Percentiles rank a stretch among this genome's conserved stretches.
phyloP scores from a whole-genome alignment of 2,888 invertebrate genomes.

The Melitaea athalia region DNA sequence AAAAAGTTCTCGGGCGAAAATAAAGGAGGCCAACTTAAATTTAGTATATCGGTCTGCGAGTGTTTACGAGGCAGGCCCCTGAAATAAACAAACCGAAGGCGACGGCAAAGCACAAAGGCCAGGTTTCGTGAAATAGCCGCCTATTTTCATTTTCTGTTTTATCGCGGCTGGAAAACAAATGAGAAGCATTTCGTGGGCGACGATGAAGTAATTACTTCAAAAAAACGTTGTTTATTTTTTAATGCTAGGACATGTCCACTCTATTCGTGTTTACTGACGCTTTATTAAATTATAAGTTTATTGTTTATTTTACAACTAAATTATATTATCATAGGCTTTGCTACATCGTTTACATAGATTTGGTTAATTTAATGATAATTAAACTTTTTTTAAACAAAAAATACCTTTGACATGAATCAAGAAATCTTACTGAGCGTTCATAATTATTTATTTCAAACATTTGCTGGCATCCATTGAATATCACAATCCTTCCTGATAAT shows the following conservation, averaged over 20 bases:
- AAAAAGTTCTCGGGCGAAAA: conserved; percentile 62
- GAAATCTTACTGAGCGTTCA: too few species aligned
- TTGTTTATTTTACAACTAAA: too few species aligned
- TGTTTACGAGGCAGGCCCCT: conserved; percentile 74
- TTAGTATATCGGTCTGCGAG: conserved; percentile 71
- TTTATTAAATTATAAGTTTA: conserved; percentile 8
- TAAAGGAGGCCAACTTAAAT: conserved; percentile 71
- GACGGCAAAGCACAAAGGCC: conserved; percentile 67
- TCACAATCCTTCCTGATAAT: too few species aligned
- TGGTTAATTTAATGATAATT: too few species aligned
- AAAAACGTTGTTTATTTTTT: conserved; percentile 24
- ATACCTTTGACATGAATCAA: too few species aligned
- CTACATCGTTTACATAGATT: too few species aligned
- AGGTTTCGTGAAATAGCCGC: conserved; percentile 64
- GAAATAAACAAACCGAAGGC: conserved; percentile 74
- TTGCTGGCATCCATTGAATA: too few species aligned
- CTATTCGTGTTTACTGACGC: conserved; percentile 15
- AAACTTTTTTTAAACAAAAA: too few species aligned
- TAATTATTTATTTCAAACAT: too few species aligned
- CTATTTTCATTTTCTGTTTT: conserved; percentile 60
- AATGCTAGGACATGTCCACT: conserved; percentile 15
- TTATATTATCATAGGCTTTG: too few species aligned
- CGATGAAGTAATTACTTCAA: conserved; percentile 34
- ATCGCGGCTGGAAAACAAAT: conserved; percentile 59
- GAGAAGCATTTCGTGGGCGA: conserved; percentile 44